Conservation (phyloP, 2,888 invertebrate species). For the Drosophila borborema region DNA sequence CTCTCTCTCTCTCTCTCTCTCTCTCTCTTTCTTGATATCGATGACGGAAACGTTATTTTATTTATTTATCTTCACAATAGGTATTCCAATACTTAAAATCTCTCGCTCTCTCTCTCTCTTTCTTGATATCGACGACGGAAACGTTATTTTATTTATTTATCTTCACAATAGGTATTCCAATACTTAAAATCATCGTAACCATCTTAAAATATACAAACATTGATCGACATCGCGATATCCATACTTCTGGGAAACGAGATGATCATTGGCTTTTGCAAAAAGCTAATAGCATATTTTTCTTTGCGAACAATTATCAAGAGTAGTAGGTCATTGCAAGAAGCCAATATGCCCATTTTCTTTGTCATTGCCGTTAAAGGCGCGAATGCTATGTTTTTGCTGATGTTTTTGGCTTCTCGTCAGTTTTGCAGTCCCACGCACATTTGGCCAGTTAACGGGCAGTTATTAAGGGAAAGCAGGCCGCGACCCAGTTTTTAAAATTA, state of each 20-base stretch:
- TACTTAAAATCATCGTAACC: too few species aligned
- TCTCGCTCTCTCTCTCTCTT: too few species aligned
- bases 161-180: too few species aligned
- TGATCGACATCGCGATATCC: too few species aligned
- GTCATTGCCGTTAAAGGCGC: slow-evolving; percentile 45
- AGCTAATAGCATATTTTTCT: too few species aligned
- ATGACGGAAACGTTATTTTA: too few species aligned
- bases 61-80: neutral
- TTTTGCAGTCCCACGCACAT: slow-evolving; percentile 7
- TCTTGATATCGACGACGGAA: too few species aligned
- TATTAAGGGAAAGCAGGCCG: slow-evolving; percentile 14
- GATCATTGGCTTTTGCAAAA: neutral
- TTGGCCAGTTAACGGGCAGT: slow-evolving; percentile 20
- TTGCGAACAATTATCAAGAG: neutral
- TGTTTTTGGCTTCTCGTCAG: slow-evolving; percentile 8
- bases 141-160: too few species aligned
- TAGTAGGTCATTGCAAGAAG: neutral
- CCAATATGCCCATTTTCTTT: slow-evolving; percentile 3
- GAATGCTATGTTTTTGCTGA: slow-evolving; percentile 48
- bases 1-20: too few species aligned
- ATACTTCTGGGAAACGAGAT: too few species aligned
- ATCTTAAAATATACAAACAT: too few species aligned
- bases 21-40: too few species aligned
- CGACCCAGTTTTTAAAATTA: slow-evolving; percentile 36
- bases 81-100: neutral